Conservation (phyloP, 2,888 invertebrate species). For the Pristionchus mayeri region DNA sequence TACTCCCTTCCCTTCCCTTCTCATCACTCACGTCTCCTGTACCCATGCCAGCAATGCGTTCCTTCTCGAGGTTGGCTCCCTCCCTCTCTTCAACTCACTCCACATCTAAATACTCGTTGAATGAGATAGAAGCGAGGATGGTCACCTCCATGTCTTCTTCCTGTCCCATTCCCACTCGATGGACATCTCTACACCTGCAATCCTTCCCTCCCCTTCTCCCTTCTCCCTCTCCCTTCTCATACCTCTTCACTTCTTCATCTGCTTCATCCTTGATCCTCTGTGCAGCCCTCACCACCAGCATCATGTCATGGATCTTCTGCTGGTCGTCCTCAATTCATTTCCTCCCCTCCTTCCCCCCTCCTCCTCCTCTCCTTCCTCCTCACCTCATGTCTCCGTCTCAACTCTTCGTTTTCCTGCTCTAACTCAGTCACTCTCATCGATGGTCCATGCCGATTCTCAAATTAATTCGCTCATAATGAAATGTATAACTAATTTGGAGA, state of each 20-base stretch:
- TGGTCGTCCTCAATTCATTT: not conserved
- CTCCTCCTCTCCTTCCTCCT: not conserved
- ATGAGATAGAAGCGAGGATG: not conserved
- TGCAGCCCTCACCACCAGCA: conserved; percentile 29
- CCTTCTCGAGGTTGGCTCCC: conserved; percentile 17
- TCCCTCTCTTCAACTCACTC: conserved; percentile 44
- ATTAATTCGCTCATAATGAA: not conserved
- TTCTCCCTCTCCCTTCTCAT: not conserved
- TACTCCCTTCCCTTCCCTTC: too few relatives aligned
- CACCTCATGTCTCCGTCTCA: not conserved
- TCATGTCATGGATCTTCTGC: conserved; percentile 26
- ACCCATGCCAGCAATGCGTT: conserved; percentile 44
- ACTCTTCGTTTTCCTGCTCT: not conserved
- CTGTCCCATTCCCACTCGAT: not conserved
- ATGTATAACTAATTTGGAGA: too few relatives aligned
- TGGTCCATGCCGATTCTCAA: not conserved
- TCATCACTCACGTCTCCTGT: not conserved
- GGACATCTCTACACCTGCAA: too few relatives aligned
- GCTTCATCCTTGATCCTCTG: conserved; percentile 46
- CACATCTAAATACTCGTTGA: conserved; percentile 40
- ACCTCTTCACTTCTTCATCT: conserved; percentile 42
- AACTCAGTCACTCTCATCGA: not conserved
- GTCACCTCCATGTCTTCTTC: conserved; percentile 36
- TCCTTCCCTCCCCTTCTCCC: too few relatives aligned
- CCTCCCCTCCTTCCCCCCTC: not conserved